These are phyloP conservation scores for Brachystomella parvula DNA, from an alignment of 1,140 invertebrate genomes.

Conservation along the genomic window DNA sequence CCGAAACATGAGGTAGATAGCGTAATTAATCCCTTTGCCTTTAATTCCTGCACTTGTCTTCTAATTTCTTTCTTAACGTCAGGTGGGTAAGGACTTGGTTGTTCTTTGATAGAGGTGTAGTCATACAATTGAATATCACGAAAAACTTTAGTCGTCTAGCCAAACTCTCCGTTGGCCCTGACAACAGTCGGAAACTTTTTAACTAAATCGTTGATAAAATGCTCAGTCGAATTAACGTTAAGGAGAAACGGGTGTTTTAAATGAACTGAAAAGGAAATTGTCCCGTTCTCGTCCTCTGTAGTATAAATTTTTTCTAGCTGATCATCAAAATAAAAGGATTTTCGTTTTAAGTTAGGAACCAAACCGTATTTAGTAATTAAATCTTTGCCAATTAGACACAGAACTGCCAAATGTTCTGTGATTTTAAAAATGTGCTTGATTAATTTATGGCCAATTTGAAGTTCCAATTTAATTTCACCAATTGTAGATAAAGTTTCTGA, in stretches of 20 bases:
- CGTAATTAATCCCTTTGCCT: slow-evolving; percentile 12
- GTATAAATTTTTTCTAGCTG: background rate
- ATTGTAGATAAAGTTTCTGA: too few relatives aligned
- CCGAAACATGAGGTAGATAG: slow-evolving; percentile 5
- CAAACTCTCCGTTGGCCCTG: background rate
- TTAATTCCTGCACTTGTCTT: slow-evolving; percentile 21
- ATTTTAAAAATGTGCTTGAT: too few relatives aligned
- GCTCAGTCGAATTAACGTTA: background rate
- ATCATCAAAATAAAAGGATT: background rate
- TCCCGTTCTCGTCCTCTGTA: background rate
- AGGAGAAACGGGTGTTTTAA: background rate
- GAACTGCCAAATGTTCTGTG: background rate
- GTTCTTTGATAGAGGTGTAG: background rate
- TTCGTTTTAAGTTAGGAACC: background rate
- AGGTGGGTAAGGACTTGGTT: slow-evolving; percentile 7
- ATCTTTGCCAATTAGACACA: slow-evolving; percentile 15
- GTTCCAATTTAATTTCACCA: too few relatives aligned
- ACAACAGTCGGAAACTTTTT: slow-evolving; percentile 12
- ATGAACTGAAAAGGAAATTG: background rate
- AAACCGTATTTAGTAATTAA: background rate
- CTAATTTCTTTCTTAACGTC: slow-evolving; percentile 9
- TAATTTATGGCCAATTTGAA: too few relatives aligned
- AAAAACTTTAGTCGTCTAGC: slow-evolving; percentile 3
- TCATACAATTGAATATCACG: slow-evolving; percentile 21
- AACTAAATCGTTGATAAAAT: slow-evolving; percentile 11